Percentiles rank a stretch among this genome's conserved stretches.
These are phyloP conservation scores for Patiria pectinifera DNA, from an alignment of 53 echinoderm and acorn worm genomes.

Conservation along the genomic window DNA sequence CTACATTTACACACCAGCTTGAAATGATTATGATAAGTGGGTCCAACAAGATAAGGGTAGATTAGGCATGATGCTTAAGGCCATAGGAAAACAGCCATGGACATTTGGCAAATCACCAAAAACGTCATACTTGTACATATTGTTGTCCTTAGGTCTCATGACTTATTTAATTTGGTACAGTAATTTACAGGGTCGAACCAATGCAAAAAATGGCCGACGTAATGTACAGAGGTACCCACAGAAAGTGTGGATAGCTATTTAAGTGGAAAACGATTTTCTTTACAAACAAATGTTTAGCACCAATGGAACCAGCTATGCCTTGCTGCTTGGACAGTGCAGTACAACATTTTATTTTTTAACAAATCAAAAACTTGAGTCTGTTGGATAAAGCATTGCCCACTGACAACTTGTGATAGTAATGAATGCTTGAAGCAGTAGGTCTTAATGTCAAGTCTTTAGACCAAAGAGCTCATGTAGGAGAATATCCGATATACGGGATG, in stretches of 20 bases:
- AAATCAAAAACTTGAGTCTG: not conserved
- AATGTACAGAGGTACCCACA: slow-evolving; percentile 57
- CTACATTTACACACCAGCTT: not conserved
- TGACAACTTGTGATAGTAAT: not conserved
- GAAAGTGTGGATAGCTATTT: slow-evolving; percentile 47
- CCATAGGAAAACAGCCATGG: not conserved
- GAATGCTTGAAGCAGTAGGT: not conserved
- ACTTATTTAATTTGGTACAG: slow-evolving; percentile 54
- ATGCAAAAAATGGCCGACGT: slow-evolving; percentile 64
- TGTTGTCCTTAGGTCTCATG: slow-evolving; percentile 7
- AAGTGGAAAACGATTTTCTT: slow-evolving; percentile 38
- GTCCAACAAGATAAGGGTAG: not conserved
- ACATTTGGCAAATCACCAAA: not conserved
- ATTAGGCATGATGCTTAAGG: not conserved
- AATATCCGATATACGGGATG: too few relatives aligned
- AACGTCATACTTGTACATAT: not conserved
- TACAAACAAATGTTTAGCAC: slow-evolving; percentile 64
- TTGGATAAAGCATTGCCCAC: not conserved
- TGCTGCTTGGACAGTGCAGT: slow-evolving; percentile 49
- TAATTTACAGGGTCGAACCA: slow-evolving; percentile 68
- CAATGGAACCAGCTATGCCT: slow-evolving; percentile 60
- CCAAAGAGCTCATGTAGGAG: too few relatives aligned
- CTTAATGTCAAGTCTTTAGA: not conserved
- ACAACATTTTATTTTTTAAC: not conserved
- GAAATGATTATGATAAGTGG: not conserved